These are phyloP conservation scores for Cryptus viduatorius DNA, from an alignment of 2,888 invertebrate species.

Conservation along the genomic window DNA sequence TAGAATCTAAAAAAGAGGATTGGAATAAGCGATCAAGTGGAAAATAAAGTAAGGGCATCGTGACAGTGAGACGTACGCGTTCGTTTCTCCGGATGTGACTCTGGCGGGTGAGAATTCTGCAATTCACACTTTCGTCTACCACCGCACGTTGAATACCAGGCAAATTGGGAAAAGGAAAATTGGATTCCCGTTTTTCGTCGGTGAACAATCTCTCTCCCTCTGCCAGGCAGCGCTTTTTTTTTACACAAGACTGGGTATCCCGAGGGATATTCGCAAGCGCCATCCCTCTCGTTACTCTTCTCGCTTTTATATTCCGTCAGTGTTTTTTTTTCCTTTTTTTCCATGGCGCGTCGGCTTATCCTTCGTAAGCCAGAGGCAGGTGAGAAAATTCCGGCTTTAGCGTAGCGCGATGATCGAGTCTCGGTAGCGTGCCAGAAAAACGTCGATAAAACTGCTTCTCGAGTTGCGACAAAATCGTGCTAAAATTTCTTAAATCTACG, in stretches of 20 bases:
- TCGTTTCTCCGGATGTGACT: constrained; percentile 15
- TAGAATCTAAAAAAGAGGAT: background rate
- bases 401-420: background rate
- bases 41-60: background rate
- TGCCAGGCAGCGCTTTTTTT: constrained; percentile 11
- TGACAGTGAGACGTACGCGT: background rate
- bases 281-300: constrained; percentile 11
- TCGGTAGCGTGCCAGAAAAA: background rate
- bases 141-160: constrained; percentile 40
- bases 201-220: constrained; percentile 49
- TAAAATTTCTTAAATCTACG: background rate
- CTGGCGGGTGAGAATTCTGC: background rate
- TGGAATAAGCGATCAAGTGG: background rate
- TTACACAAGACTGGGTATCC: constrained; percentile 9
- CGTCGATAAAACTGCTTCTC: background rate
- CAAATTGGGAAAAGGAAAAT: constrained; percentile 68
- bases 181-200: constrained; percentile 66
- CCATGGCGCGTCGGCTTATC: background rate
- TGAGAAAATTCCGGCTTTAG: constrained; percentile 15
- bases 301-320: constrained; percentile 20
- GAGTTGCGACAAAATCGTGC: background rate
- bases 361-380: constrained; percentile 17
- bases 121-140: background rate
- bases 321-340: background rate
- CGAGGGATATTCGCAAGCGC: constrained; percentile 23